These are phyloP conservation scores for Hemiprocne comata DNA, from an alignment of 2,113 vertebrate species.

Conservation along the genomic window DNA sequence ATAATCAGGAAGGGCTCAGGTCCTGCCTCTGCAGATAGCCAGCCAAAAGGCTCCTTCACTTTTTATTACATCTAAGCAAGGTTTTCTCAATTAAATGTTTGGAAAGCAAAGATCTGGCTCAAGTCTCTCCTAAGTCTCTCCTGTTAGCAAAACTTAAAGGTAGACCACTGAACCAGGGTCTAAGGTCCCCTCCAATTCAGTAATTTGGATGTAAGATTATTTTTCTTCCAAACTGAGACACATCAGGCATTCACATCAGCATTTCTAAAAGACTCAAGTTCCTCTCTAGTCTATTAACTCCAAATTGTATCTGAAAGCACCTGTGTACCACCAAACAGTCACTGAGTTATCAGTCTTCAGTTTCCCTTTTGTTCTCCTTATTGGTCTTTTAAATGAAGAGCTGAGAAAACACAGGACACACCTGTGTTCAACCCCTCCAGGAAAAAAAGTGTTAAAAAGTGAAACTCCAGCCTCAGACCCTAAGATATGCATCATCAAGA, in stretches of 20 bases:
- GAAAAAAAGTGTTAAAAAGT: neutral
- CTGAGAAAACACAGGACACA: fast-evolving
- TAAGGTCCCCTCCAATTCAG: neutral
- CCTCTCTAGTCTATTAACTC: neutral
- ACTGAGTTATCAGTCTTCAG: neutral
- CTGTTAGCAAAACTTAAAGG: neutral
- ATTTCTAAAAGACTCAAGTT: neutral
- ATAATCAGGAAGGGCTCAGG: neutral
- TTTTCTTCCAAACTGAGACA: neutral
- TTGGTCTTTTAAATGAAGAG: neutral
- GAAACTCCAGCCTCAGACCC: neutral
- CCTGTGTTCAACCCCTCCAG: neutral
- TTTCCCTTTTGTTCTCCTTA: neutral
- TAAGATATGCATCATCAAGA: neutral
- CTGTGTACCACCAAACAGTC: neutral
- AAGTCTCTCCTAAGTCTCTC: fast-evolving
- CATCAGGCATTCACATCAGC: neutral
- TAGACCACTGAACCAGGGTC: neutral
- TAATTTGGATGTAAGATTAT: neutral
- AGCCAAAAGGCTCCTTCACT: neutral
- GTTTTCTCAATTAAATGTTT: neutral
- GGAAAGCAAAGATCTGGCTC: neutral
- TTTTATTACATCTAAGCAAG: neutral
- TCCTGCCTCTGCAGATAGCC: neutral
- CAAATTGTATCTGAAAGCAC: neutral